Percentiles rank a stretch among this genome's conserved stretches.
Conservation (phyloP, 23 tunicate genomes). For the Clavelina lepadiformis region DNA sequence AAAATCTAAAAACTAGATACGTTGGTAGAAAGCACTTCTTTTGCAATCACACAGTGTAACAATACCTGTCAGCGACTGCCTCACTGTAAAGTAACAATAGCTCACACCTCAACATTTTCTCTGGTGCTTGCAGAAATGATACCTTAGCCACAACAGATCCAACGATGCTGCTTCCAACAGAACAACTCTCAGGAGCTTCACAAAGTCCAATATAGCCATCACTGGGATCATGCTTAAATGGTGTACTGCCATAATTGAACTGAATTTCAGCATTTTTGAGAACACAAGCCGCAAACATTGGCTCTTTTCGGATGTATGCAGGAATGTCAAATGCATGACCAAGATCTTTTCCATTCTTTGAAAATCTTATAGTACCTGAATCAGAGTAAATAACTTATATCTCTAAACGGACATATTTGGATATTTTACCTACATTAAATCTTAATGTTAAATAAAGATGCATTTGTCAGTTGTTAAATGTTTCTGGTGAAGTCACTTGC, state of each 20-base stretch:
- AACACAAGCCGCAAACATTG: constrained; percentile 86
- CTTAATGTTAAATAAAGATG: neutral
- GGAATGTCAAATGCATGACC: constrained; percentile 99
- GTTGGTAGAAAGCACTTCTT: too few species aligned
- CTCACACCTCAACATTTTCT: too few species aligned
- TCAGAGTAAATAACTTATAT: neutral
- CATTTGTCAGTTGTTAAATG: too few species aligned
- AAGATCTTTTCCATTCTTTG: constrained; percentile 73
- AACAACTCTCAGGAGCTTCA: constrained; percentile 29
- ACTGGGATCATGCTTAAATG: constrained; percentile 58
- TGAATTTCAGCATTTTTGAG: constrained; percentile 85
- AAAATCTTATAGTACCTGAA: constrained; percentile 57
- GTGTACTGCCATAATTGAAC: constrained; percentile 63
- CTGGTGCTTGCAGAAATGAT: too few species aligned
- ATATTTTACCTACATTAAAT: neutral
- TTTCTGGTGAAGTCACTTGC: too few species aligned
- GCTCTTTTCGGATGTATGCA: constrained; percentile 31
- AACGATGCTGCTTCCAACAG: constrained; percentile 8
- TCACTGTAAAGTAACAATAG: too few species aligned
- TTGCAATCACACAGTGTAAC: too few species aligned
- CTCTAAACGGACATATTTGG: neutral
- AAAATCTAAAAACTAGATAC: too few species aligned
- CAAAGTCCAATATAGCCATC: constrained; percentile 51
- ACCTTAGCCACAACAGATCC: constrained; percentile 18
- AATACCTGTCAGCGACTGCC: too few species aligned